Base-by-base conservation (phyloP, 2,888 invertebrate species). In the Pseudococcus longispinus region DNA sequence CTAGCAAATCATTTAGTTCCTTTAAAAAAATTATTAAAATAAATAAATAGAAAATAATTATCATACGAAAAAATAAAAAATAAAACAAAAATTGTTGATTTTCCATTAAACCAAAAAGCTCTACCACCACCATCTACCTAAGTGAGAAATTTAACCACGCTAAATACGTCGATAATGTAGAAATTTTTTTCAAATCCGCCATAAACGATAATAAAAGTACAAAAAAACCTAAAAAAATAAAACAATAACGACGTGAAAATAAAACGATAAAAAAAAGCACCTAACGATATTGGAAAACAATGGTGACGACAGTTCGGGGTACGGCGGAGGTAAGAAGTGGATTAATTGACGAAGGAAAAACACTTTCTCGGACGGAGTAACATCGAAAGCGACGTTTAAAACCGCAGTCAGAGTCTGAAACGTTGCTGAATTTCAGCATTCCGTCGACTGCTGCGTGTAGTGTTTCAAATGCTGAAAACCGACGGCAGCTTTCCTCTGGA, bases 391-490 rank as follows among this genome's bases (percentile, higher is more conserved):
- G 84, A 84, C 84, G 84, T 84, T 84, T 84, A 84, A 84, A 84
- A 84, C 84, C 84, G 84, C 84, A 84, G 55, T 84, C 84, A 60
- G 84, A 84, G 84, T 84, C 84, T 84, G 84, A 84, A 84, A 84
- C 84, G 84, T 84, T 84, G 84, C 84, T 84, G 32, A 84, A 84
- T 84, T 84, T 84, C 84, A 84, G 84, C 84, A 84, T 84, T 84
- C 60, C 55, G 55, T 84, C 60, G 84, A 84, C 84, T 44, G 44
- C 51, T 44, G 51, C 51, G 83, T 83, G 83, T 83, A 83, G 83
- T 37, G 84, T 84, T 83, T 55, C 55, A 51, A 55, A 84, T 55
- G 46, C 51, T 84, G 84, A 84, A 84, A 84, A 84, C 84, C 84
- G 84, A 84, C 84, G 60, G 84, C 84, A 60, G 51, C 84, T 51